Evolutionary conservation across 2,888 invertebrate species (phyloP).

Genomic region (Aromia moschata): DNA sequence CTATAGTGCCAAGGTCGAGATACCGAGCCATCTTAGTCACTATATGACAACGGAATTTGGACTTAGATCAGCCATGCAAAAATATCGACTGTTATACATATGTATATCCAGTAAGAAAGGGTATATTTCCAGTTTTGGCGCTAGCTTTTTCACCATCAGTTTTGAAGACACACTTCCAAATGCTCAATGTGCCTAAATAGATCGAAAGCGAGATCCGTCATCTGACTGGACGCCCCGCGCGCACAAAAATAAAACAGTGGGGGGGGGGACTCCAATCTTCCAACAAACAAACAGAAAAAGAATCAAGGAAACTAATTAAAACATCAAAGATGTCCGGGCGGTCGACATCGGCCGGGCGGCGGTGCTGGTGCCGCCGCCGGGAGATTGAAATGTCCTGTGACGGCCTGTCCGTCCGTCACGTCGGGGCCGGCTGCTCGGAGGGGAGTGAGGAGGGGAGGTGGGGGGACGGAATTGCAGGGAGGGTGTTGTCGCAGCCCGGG

Average conservation of each 20-base stretch:
- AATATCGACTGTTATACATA: too few relatives aligned
- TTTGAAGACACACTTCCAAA: too few relatives aligned
- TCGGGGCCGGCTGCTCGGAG: too few relatives aligned
- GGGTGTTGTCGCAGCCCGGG: conserved; percentile 58
- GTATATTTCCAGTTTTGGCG: too few relatives aligned
- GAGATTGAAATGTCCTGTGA: conserved; percentile 53
- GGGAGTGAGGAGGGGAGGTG: too few relatives aligned
- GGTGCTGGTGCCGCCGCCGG: conserved; percentile 43
- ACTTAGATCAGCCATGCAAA: too few relatives aligned
- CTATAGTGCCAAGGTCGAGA: too few relatives aligned
- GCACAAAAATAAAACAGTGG: conserved; percentile 34
- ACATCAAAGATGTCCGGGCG: conserved; percentile 56
- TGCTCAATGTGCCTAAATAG: too few relatives aligned
- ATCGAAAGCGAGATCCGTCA: conserved; percentile 11
- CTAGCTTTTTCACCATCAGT: too few relatives aligned
- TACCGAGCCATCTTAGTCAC: too few relatives aligned
- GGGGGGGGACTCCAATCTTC: conserved; percentile 32
- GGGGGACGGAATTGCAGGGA: conserved; percentile 17
- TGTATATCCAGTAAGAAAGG: too few relatives aligned
- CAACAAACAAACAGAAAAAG: conserved; percentile 35
- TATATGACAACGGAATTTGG: too few relatives aligned
- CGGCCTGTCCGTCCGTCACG: conserved; percentile 51
- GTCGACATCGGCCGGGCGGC: conserved; percentile 43
- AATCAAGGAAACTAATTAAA: conserved; percentile 56
- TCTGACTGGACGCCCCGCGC: conserved; percentile 20